A percentile compares a stretch with the other conserved stretches of the same genome.
These are phyloP conservation scores for Ernsta delagoae DNA, from an alignment of 2,888 invertebrate genomes.

Conservation along the genomic window DNA sequence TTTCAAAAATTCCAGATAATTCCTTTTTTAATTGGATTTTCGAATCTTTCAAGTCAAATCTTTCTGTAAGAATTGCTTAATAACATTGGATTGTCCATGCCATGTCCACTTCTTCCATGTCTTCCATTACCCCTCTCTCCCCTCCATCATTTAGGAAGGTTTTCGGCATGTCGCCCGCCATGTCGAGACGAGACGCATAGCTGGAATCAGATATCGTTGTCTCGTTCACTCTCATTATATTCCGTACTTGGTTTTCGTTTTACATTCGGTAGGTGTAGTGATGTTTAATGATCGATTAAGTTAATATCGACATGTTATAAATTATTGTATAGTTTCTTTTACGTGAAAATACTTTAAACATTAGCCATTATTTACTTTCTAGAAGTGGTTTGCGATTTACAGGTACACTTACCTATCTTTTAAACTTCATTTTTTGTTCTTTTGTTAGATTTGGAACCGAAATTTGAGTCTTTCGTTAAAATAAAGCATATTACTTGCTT, in stretches of 20 bases:
- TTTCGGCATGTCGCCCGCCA: conserved; percentile 60
- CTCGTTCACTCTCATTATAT: conserved; percentile 75
- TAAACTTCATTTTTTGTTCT: too few species aligned
- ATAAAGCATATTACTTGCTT: too few species aligned
- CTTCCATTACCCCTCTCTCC: conserved; percentile 1
- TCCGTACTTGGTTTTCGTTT: conserved; percentile 82
- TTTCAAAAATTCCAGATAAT: too few species aligned
- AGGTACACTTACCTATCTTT: too few species aligned
- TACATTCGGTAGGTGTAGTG: conserved; percentile 71
- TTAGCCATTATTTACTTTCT: too few species aligned
- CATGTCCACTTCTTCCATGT: not conserved
- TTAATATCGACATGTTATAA: conserved; percentile 40
- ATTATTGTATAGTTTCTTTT: too few species aligned
- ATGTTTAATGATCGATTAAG: conserved; percentile 42
- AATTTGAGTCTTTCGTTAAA: too few species aligned
- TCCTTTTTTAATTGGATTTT: not conserved
- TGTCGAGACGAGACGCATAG: conserved; percentile 63
- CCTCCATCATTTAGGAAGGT: not conserved
- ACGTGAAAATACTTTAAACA: too few species aligned
- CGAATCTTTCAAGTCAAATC: not conserved
- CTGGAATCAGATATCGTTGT: conserved; percentile 47
- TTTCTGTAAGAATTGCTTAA: not conserved
- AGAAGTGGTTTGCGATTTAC: too few species aligned
- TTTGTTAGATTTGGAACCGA: too few species aligned
- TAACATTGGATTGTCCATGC: not conserved